phyloP scores from a whole-genome alignment of 2,797 vertebrate genomes.

The Sebastes oblongus region DNA sequence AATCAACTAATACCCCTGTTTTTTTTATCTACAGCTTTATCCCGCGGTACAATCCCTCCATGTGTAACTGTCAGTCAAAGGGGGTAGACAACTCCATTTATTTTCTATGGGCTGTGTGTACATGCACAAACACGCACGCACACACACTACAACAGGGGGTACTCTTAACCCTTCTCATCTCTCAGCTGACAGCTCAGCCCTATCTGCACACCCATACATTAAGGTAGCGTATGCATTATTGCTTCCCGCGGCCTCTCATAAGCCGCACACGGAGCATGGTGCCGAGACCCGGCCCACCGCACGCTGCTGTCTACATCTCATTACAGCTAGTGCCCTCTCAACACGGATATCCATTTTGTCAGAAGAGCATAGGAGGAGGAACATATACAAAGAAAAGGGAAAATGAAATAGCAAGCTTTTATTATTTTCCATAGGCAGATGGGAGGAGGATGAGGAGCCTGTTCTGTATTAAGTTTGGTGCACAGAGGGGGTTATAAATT shows the following conservation, averaged over 20 bases:
- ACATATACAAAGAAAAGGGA: not conserved
- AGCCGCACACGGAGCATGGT: slow-evolving; percentile 39
- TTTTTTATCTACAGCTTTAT: slow-evolving; percentile 14
- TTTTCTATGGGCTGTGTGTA: slow-evolving; percentile 12
- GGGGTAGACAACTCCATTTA: slow-evolving; percentile 43
- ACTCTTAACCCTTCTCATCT: slow-evolving; percentile 52
- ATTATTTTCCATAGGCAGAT: slow-evolving; percentile 1
- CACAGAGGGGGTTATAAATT: slow-evolving; percentile 4
- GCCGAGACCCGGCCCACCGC: slow-evolving; percentile 25
- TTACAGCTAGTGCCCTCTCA: slow-evolving; percentile 32
- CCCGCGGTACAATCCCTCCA: not conserved
- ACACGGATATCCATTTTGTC: slow-evolving; percentile 42
- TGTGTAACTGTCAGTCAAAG: slow-evolving; percentile 46
- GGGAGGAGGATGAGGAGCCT: not conserved
- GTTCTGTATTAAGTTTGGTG: slow-evolving; percentile 1
- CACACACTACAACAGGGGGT: slow-evolving; percentile 10
- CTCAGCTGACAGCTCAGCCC: slow-evolving; percentile 45
- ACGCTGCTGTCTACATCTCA: slow-evolving; percentile 43
- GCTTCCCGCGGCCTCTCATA: slow-evolving; percentile 37
- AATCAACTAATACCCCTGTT: slow-evolving; percentile 33
- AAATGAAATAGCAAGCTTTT: not conserved
- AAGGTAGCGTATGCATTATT: slow-evolving; percentile 45
- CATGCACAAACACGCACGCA: not conserved
- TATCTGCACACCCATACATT: slow-evolving; percentile 54
- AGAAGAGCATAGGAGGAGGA: not conserved